These are phyloP conservation scores for Danio choprae DNA, from an alignment of 2,797 vertebrate genomes.

Conservation along the genomic window DNA sequence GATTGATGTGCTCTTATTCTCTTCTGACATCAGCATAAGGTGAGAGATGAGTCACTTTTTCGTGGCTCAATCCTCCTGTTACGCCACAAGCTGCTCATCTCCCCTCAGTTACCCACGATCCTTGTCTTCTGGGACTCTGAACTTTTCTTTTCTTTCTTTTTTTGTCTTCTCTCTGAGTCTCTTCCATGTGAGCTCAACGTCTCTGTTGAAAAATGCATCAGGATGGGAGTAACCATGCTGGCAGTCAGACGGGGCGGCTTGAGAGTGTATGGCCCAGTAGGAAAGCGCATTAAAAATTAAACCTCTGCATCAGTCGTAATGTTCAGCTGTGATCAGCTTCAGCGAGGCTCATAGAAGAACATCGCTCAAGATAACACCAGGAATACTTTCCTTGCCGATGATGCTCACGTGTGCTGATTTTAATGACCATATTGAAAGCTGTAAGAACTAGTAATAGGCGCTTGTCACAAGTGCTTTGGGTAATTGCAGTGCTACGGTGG, in stretches of 20 bases:
- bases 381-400: slow-evolving; percentile 66
- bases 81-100: neutral
- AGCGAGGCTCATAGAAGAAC: slow-evolving; percentile 74
- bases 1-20: neutral
- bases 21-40: neutral
- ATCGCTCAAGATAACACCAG: slow-evolving; percentile 69
- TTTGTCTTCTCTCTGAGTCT: neutral
- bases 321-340: slow-evolving; percentile 78
- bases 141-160: slow-evolving; percentile 15
- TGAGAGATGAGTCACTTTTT: neutral
- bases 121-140: neutral
- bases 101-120: neutral
- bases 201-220: slow-evolving; percentile 49
- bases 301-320: slow-evolving; percentile 73
- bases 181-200: slow-evolving; percentile 16
- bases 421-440: slow-evolving; percentile 69
- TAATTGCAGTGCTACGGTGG: slow-evolving; percentile 24
- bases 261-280: slow-evolving; percentile 64
- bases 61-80: neutral
- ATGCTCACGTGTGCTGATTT: slow-evolving; percentile 66
- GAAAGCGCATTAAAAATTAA: slow-evolving; percentile 78
- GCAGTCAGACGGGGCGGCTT: slow-evolving; percentile 27
- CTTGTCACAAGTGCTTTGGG: slow-evolving; percentile 39
- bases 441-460: slow-evolving; percentile 27
- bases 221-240: slow-evolving; percentile 25